Evolutionary conservation across 2,888 invertebrate genomes (phyloP).

Genomic region (Pycnomerus fuliginosus): DNA sequence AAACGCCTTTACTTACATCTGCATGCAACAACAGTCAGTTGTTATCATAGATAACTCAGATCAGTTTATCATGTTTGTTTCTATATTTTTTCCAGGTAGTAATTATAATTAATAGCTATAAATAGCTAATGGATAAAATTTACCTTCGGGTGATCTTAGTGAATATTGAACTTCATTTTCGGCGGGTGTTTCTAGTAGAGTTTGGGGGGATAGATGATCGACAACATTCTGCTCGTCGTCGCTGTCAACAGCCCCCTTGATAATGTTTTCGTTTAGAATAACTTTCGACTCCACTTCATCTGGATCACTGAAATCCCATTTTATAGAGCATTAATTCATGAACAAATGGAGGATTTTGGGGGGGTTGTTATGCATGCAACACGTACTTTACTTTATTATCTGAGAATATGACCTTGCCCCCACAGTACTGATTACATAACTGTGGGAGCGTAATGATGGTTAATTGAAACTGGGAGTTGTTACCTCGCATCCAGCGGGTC

Average conservation of each 20-base stretch:
- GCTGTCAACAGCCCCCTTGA: constrained; percentile 54
- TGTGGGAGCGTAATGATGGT: constrained; percentile 25
- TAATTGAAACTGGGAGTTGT: constrained; percentile 20
- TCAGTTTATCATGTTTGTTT: too few relatives aligned
- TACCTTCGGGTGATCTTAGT: constrained; percentile 53
- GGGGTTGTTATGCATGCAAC: too few relatives aligned
- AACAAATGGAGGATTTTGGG: too few relatives aligned
- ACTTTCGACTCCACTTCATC: constrained; percentile 46
- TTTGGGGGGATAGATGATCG: constrained; percentile 59
- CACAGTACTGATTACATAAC: constrained; percentile 35
- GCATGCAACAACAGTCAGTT: too few relatives aligned
- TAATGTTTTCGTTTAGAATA: constrained; percentile 45
- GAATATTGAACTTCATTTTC: constrained; percentile 54
- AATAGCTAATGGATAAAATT: too few relatives aligned
- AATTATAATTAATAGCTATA: too few relatives aligned
- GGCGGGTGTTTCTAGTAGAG: constrained; percentile 58
- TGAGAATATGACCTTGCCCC: constrained; percentile 34
- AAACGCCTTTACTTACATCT: too few relatives aligned
- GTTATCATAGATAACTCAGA: too few relatives aligned
- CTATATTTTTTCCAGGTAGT: too few relatives aligned
- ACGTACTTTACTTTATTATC: too few relatives aligned
- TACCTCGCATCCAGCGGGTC: constrained; percentile 67
- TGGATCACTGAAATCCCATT: too few relatives aligned
- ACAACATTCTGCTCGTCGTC: constrained; percentile 55
- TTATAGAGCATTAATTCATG: too few relatives aligned